Conservation (phyloP, 2,113 vertebrate genomes). For the Aplodontia rufa region DNA sequence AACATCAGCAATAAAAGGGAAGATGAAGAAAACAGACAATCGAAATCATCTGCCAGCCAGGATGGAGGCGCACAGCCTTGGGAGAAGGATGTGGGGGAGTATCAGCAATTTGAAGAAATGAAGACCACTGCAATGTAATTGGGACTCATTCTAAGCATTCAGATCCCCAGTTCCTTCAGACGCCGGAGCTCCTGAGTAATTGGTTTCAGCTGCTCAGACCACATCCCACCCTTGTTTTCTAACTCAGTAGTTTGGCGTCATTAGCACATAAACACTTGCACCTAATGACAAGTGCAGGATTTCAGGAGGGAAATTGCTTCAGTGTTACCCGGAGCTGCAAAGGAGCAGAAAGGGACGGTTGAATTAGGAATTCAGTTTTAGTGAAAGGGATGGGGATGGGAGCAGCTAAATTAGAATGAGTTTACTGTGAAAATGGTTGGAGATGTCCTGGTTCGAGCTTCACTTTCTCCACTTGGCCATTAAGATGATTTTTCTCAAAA, state of each 20-base stretch:
- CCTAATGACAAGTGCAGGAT: background rate
- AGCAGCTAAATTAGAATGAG: background rate
- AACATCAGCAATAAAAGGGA: constrained; percentile 15
- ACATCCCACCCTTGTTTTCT: background rate
- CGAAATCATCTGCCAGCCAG: constrained; percentile 13
- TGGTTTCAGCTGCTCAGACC: constrained; percentile 26
- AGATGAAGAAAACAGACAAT: constrained; percentile 28
- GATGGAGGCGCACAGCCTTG: background rate
- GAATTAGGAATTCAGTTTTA: background rate
- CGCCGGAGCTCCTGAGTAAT: constrained; percentile 23
- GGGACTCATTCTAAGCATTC: constrained; percentile 23
- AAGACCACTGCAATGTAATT: background rate
- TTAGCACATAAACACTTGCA: background rate
- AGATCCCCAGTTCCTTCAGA: background rate
- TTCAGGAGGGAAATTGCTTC: background rate
- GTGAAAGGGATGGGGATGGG: background rate
- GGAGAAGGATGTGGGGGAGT: background rate
- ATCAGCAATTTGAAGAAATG: background rate
- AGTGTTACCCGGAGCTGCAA: background rate
- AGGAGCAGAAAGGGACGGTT: background rate
- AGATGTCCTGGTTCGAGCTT: background rate
- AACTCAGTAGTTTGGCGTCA: constrained; percentile 13
- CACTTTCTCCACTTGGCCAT: background rate
- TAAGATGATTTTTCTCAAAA: constrained; percentile 11
- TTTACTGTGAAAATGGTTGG: background rate